Evolutionary conservation across 2,797 vertebrate species (phyloP).

Genomic region (Microchirus variegatus): DNA sequence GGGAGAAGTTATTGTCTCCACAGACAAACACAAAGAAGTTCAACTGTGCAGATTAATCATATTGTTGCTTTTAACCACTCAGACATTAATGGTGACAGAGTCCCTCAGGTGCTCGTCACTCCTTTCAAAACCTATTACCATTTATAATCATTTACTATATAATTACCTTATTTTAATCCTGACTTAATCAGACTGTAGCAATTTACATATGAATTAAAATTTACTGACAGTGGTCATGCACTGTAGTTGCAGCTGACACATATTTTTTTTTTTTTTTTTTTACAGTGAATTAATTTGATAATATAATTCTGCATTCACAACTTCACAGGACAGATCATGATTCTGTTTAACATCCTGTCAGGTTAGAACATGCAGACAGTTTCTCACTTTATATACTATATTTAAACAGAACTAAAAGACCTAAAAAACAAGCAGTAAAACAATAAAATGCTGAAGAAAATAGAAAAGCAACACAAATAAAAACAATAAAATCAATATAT

Average conservation of each 20-base stretch:
- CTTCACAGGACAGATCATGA: too few species aligned
- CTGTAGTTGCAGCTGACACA: slow-evolving; percentile 9
- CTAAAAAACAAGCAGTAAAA: too few species aligned
- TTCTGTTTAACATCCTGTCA: too few species aligned
- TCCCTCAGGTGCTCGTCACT: slow-evolving; percentile 24
- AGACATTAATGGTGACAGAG: slow-evolving; percentile 3
- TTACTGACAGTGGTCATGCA: not conserved
- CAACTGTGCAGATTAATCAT: slow-evolving; percentile 7
- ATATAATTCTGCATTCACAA: too few species aligned
- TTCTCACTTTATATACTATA: too few species aligned
- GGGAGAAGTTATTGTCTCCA: not conserved
- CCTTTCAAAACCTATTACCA: slow-evolving; percentile 33
- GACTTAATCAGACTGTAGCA: slow-evolving; percentile 32
- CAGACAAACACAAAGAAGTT: not conserved
- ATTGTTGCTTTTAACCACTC: slow-evolving; percentile 21
- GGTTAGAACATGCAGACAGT: too few species aligned
- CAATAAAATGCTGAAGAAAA: too few species aligned
- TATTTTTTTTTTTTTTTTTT: too few species aligned
- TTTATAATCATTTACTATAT: slow-evolving; percentile 41
- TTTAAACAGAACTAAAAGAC: too few species aligned
- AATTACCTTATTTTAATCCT: slow-evolving; percentile 50
- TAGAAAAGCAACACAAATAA: too few species aligned
- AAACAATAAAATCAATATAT: too few species aligned
- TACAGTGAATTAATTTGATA: too few species aligned
- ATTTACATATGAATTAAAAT: slow-evolving; percentile 50